Conservation (phyloP, 1,140 invertebrate genomes). For the Brachionus rubens region DNA sequence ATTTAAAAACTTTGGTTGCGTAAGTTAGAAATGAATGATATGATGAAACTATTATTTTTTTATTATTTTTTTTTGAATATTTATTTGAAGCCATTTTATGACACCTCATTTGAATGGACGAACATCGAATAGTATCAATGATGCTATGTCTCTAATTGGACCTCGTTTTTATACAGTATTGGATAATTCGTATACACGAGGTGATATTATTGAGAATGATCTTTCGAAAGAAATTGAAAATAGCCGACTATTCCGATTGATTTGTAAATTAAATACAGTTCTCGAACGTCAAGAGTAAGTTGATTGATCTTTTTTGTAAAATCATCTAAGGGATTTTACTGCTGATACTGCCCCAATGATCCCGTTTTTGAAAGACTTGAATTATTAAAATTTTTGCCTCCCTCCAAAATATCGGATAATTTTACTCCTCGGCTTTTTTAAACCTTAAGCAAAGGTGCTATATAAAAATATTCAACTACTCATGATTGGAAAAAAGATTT, state of each 20-base stretch:
- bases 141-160: conserved; percentile 98
- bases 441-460: no score
- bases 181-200: conserved; percentile 78
- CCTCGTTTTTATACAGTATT: conserved; percentile 91
- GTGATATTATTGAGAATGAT: conserved; percentile 84
- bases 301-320: background rate
- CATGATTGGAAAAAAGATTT: no score
- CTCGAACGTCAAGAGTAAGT: conserved; percentile 87
- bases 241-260: conserved; percentile 79
- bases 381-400: no score
- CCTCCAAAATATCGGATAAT: no score
- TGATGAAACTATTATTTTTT: background rate
- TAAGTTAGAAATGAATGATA: conserved; percentile 63
- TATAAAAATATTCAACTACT: no score
- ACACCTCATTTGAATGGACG: conserved; percentile 70
- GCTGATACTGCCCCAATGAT: no score
- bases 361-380: no score
- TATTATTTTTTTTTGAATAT: background rate
- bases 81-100: conserved; percentile 50
- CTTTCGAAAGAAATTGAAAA: conserved; percentile 87
- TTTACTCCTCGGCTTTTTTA: no score
- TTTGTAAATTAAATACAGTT: conserved; percentile 83
- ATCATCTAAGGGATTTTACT: background rate
- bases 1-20: conserved; percentile 89
- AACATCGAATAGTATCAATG: conserved; percentile 76